These are phyloP conservation scores for Chlorodrepanis virens DNA, from an alignment of 2,113 vertebrate species.

Conservation along the genomic window DNA sequence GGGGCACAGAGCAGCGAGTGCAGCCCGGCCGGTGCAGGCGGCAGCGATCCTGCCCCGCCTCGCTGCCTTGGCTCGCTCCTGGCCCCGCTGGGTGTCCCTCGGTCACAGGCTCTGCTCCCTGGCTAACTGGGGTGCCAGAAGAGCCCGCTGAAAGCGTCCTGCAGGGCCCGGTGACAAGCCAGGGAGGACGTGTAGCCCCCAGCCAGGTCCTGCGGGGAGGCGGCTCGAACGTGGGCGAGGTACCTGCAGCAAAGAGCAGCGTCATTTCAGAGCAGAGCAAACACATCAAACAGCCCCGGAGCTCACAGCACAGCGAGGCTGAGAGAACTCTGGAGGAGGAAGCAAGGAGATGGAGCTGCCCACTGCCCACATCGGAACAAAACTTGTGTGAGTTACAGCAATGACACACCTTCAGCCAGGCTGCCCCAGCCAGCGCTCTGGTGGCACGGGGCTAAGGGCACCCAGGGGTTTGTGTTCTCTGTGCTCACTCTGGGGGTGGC, in stretches of 20 bases:
- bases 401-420: not conserved
- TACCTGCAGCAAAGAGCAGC: constrained; percentile 78
- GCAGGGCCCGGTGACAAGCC: constrained; percentile 91
- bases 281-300: fast-evolving
- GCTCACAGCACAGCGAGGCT: fast-evolving
- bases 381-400: fast-evolving
- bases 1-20: not conserved
- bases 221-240: constrained; percentile 89
- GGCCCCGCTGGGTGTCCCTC: not conserved
- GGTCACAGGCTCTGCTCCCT: not conserved
- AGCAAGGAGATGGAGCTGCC: not conserved
- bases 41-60: constrained; percentile 50
- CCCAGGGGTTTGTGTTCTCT: not conserved
- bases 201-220: constrained; percentile 89
- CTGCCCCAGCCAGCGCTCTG: fast-evolving
- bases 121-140: constrained; percentile 80
- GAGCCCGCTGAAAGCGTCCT: constrained; percentile 95
- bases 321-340: not conserved
- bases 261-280: not conserved
- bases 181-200: constrained; percentile 92
- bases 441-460: not conserved
- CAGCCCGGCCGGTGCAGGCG: not conserved
- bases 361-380: not conserved
- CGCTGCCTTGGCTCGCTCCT: not conserved
- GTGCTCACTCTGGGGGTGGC: fast-evolving